Evolutionary conservation across 35 echinoderm and acorn worm genomes (phyloP), one percentile per base, ranked within the genome.

Genomic region (Anneissia japonica): DNA sequence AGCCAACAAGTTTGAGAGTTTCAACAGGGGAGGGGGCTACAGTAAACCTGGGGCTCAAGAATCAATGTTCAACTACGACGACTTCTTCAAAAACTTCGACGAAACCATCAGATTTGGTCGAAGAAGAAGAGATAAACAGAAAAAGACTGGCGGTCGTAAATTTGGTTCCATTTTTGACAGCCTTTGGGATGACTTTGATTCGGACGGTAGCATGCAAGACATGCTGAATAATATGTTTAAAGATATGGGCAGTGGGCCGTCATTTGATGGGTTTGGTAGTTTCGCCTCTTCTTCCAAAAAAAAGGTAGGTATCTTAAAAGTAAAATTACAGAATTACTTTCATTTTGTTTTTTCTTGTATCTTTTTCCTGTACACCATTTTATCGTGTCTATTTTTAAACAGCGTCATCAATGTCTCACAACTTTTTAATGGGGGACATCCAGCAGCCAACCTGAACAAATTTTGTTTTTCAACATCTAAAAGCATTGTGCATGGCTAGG

Each of bases 51-150:
- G 38, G 55, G 39, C 36, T 35, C 29, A 74, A 43, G 21, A 82
- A 41, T 82, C n/a, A 29, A 84, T 77, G 31, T 91, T 91, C 74
- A 91, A 85, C 6, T 90, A 84, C 79, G 39, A 91, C 51, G 92
- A 93, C 36, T 90, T 93, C 82, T 97, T 92, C 88, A 92, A 41
- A 64, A 80, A 93, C 39, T 93, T 93, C 86, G 91, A 93, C 38
- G 56, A 80, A 16, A 89, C 82, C 37, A 85, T 93, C 83, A 31
- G 75, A 78, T 64, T 64, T 64, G 51, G 51, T 23, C 11, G 26
- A 23, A 64, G 19, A 64, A 23, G 1, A 64, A 64, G 26, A 79
- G 88, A 38, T 7, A 73, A 55, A 35, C 81, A 74, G 17, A 38
- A 34, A 16, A 56, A 83, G 0, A 82, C 51, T 21, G 79, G 79